Conservation (phyloP, 1,140 invertebrate genomes). For the Camponotus pennsylvanicus region DNA sequence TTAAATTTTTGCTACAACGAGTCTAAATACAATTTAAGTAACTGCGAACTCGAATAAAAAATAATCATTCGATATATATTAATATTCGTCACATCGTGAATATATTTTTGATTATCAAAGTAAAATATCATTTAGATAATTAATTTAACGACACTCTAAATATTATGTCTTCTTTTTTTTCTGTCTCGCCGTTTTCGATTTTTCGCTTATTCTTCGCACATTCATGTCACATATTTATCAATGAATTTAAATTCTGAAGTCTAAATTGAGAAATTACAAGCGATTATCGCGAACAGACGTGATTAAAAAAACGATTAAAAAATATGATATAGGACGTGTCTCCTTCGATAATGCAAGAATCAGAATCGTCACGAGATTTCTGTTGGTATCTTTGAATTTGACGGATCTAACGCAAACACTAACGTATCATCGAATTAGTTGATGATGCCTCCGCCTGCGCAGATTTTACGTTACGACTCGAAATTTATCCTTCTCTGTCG, state of each 20-base stretch:
- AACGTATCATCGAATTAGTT: not conserved
- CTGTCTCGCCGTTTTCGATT: not conserved
- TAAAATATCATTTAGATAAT: not conserved
- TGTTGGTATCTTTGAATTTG: slow-evolving; percentile 16
- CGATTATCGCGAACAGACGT: slow-evolving; percentile 1
- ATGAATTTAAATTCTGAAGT: slow-evolving; percentile 2
- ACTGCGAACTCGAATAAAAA: not conserved
- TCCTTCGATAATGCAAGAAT: slow-evolving; percentile 32
- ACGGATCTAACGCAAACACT: not conserved
- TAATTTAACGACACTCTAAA: not conserved
- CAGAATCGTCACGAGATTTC: not conserved
- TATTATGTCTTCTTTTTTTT: not conserved
- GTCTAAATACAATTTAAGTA: not conserved
- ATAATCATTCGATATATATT: not conserved
- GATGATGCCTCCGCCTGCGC: not conserved
- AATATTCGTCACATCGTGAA: not conserved
- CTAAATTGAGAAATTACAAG: slow-evolving; percentile 19
- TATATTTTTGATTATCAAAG: not conserved
- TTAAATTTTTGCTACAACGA: not conserved
- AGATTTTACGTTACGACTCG: not conserved
- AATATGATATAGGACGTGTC: slow-evolving; percentile 39
- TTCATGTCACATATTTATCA: not conserved
- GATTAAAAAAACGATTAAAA: not conserved
- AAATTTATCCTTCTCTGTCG: not conserved
- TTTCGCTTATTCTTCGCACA: not conserved